Conservation (phyloP, 2,113 vertebrate species). For the Tor tambroides region DNA sequence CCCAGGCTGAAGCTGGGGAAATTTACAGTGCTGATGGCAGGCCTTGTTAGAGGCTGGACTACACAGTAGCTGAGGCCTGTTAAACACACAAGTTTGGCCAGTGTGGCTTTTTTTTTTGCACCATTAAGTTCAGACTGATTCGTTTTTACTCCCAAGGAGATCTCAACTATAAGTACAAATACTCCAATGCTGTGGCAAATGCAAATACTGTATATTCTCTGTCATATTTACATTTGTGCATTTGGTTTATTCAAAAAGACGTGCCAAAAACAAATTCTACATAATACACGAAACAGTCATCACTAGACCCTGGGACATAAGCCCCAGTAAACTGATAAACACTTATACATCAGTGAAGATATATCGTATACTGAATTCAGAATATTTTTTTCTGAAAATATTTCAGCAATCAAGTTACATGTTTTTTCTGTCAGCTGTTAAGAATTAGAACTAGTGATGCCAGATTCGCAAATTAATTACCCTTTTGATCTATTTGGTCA, state of each 20-base stretch:
- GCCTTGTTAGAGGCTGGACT: constrained; percentile 60
- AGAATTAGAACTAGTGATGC: too few species aligned
- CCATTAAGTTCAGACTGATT: neutral
- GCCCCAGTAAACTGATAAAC: too few species aligned
- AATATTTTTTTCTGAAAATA: too few species aligned
- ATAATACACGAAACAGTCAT: neutral
- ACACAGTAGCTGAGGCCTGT: constrained; percentile 62
- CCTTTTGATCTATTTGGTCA: too few species aligned
- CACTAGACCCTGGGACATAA: too few species aligned
- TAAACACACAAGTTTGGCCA: constrained; percentile 35
- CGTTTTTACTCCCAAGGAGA: neutral
- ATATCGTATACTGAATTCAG: too few species aligned
- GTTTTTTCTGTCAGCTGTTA: too few species aligned
- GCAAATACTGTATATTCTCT: neutral
- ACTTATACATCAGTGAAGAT: too few species aligned
- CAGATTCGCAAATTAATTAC: too few species aligned
- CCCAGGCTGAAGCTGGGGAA: constrained; percentile 59
- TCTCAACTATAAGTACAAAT: neutral
- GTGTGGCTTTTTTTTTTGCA: neutral
- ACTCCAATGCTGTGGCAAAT: neutral
- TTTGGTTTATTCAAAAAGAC: neutral
- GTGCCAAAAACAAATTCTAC: neutral
- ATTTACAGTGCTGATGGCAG: constrained; percentile 61
- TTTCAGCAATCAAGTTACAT: too few species aligned
- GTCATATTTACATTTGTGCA: neutral